Conservation (phyloP, 2,113 vertebrate genomes). For the Clarias gariepinus region DNA sequence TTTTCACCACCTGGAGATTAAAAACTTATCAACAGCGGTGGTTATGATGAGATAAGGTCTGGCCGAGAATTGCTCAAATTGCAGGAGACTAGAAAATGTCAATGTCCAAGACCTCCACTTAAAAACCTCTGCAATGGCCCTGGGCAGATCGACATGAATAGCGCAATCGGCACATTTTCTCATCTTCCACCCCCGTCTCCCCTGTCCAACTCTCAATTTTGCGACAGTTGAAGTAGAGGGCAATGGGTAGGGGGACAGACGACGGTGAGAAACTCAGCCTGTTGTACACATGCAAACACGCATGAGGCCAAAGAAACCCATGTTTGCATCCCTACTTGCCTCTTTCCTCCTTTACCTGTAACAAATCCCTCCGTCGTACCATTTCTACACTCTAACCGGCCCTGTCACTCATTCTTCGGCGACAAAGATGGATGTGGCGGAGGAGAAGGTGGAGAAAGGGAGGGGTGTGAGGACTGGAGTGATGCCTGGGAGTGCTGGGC, state of each 20-base stretch:
- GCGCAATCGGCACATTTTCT: no score
- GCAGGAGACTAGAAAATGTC: slow-evolving; percentile 26
- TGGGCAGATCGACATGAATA: neutral
- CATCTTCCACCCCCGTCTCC: neutral
- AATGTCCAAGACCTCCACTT: neutral
- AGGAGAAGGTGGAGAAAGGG: slow-evolving; percentile 10
- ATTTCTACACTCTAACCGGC: slow-evolving; percentile 49
- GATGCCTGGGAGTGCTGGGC: slow-evolving; percentile 27
- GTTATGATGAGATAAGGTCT: slow-evolving; percentile 64
- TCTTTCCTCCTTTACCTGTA: slow-evolving; percentile 3
- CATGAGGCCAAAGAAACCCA: neutral
- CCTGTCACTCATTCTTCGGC: slow-evolving; percentile 60
- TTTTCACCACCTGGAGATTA: slow-evolving; percentile 48
- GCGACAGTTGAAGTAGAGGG: neutral
- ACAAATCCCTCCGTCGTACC: slow-evolving; percentile 54
- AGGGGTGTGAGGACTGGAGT: slow-evolving; percentile 28
- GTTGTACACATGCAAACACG: neutral
- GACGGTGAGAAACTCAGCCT: neutral
- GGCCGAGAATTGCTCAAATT: slow-evolving; percentile 43
- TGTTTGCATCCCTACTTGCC: neutral
- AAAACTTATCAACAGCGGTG: slow-evolving; percentile 57
- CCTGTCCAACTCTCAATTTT: neutral
- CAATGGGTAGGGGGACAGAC: neutral
- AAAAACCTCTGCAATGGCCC: neutral
- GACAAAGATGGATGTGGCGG: slow-evolving; percentile 51